These are phyloP conservation scores for Lucilia cuprina DNA, from an alignment of 1,140 invertebrate species.

Conservation along the genomic window DNA sequence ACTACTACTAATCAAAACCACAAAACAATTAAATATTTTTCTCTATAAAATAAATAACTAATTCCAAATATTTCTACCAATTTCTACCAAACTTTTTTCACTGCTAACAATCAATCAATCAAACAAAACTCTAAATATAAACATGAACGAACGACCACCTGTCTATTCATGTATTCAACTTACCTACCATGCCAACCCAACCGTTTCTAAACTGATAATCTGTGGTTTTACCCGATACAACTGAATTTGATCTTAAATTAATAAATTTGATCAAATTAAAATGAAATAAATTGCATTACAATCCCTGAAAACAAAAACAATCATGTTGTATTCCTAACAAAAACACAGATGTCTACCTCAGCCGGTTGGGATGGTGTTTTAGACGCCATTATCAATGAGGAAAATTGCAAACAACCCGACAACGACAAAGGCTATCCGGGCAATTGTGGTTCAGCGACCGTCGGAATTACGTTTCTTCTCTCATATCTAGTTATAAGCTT, in stretches of 20 bases:
- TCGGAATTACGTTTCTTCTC: conserved; percentile 93
- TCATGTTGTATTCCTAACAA: neutral
- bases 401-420: conserved; percentile 87
- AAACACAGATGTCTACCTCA: conserved; percentile 92
- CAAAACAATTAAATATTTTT: neutral
- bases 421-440: conserved; percentile 86
- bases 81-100: conserved; percentile 31
- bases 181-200: conserved; percentile 21
- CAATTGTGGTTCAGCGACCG: conserved; percentile 90
- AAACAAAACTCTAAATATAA: neutral
- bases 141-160: conserved; percentile 25
- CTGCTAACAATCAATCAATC: conserved; percentile 19
- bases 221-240: conserved; percentile 3
- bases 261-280: neutral
- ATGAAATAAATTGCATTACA: neutral
- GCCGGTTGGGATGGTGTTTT: conserved; percentile 97
- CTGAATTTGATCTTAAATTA: neutral
- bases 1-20: conserved; percentile 9
- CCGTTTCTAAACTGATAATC: conserved; percentile 15
- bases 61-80: conserved; percentile 22
- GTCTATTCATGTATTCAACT: conserved; percentile 23
- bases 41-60: conserved; percentile 8
- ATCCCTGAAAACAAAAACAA: neutral
- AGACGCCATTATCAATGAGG: conserved; percentile 94
- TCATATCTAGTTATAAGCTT: conserved; percentile 98